A percentile compares a stretch with the other conserved stretches of the same genome.
Conservation (phyloP, 2,797 vertebrate genomes). For the Echiichthys vipera region DNA sequence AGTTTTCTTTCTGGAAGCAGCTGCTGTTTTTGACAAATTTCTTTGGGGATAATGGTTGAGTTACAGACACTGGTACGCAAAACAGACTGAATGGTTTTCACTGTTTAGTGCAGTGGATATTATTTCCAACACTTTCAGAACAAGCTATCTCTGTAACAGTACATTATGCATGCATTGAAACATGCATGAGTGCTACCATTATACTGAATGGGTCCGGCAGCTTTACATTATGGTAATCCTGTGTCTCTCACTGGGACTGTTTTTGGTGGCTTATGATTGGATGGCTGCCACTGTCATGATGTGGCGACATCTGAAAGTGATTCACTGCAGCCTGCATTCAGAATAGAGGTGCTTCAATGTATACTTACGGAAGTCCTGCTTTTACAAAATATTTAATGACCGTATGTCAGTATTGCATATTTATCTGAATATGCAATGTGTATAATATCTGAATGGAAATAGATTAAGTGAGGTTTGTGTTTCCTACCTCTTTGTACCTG, state of each 20-base stretch:
- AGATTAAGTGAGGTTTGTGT: background rate
- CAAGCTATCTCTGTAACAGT: constrained; percentile 25
- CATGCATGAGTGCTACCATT: background rate
- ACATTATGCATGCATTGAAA: constrained; percentile 15
- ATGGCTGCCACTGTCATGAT: constrained; percentile 44
- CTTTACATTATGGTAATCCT: constrained; percentile 54
- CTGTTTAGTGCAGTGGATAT: background rate
- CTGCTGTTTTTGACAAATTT: no score
- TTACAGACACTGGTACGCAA: constrained; percentile 7
- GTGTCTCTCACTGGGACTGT: constrained; percentile 34
- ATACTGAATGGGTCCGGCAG: constrained; percentile 30
- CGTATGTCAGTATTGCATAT: background rate
- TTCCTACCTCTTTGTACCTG: background rate
- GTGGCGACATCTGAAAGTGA: constrained; percentile 27
- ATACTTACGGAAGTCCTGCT: constrained; percentile 2
- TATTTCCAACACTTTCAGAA: constrained; percentile 3
- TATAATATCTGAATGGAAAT: constrained; percentile 4
- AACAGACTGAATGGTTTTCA: constrained; percentile 17
- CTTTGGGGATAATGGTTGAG: no score
- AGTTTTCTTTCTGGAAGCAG: no score
- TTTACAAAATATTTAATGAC: background rate
- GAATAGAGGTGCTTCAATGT: constrained; percentile 16
- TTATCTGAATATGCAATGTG: no score
- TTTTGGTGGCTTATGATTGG: constrained; percentile 55
- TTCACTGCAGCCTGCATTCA: constrained; percentile 23